These are phyloP conservation scores for Tragelaphus oryx DNA, from an alignment of 2,797 vertebrate species.

Conservation along the genomic window DNA sequence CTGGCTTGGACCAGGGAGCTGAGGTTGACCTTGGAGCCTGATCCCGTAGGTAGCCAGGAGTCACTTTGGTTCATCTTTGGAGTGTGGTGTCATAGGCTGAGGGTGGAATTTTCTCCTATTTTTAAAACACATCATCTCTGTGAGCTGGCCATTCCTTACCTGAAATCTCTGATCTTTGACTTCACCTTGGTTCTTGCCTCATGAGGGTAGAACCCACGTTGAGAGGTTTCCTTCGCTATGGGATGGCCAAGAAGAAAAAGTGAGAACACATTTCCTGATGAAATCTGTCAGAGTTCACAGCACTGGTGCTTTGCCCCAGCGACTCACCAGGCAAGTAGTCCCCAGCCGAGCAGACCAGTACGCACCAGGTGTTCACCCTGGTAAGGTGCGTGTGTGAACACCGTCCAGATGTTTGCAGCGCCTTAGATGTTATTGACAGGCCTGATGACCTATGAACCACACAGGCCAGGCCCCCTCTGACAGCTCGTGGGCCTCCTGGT, in stretches of 20 bases:
- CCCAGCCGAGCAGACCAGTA: background rate
- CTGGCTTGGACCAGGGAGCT: background rate
- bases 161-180: background rate
- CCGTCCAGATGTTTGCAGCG: background rate
- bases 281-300: background rate
- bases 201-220: background rate
- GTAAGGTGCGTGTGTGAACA: background rate
- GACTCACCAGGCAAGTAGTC: background rate
- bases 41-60: background rate
- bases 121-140: background rate
- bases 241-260: background rate
- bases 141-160: background rate
- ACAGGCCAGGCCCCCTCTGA: background rate
- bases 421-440: background rate
- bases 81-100: background rate
- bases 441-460: background rate
- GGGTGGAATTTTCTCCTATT: background rate
- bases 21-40: background rate
- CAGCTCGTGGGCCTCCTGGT: background rate
- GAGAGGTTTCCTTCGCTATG: background rate
- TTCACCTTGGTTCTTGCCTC: background rate
- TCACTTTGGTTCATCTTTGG: background rate
- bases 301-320: background rate
- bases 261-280: background rate
- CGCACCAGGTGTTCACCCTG: background rate